phyloP scores from a whole-genome alignment of 1,140 invertebrate genomes.

The Aricia agestis region DNA sequence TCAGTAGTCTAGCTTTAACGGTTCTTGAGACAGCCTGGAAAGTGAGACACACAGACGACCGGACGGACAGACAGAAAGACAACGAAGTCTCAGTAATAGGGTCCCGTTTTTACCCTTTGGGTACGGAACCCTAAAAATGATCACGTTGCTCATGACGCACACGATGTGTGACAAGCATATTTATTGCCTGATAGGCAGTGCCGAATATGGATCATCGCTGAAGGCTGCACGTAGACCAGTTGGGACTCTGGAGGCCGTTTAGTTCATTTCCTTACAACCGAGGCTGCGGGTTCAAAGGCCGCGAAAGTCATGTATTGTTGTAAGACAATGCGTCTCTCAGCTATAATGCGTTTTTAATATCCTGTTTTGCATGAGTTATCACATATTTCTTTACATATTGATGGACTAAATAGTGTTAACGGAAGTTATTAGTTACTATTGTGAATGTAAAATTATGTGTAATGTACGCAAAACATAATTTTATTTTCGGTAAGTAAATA shows the following conservation, averaged over 20 bases:
- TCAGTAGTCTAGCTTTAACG: too few species aligned
- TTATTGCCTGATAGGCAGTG: background rate
- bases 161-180: background rate
- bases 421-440: too few species aligned
- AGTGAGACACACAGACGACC: too few species aligned
- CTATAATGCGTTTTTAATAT: background rate
- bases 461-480: too few species aligned
- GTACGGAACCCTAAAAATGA: too few species aligned
- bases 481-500: too few species aligned
- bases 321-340: background rate
- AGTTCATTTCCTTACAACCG: background rate
- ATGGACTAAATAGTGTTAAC: too few species aligned
- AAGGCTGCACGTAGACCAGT: background rate
- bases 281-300: conserved; percentile 4
- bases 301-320: conserved; percentile 2
- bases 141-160: background rate
- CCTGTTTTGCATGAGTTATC: background rate
- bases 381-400: background rate
- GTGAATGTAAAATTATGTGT: too few species aligned
- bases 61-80: too few species aligned
- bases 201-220: conserved; percentile 3
- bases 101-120: too few species aligned
- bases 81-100: too few species aligned
- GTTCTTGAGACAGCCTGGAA: too few species aligned
- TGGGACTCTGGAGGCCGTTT: background rate